Conservation (phyloP, 2,888 invertebrate species). For the Prenolepis imparis region DNA sequence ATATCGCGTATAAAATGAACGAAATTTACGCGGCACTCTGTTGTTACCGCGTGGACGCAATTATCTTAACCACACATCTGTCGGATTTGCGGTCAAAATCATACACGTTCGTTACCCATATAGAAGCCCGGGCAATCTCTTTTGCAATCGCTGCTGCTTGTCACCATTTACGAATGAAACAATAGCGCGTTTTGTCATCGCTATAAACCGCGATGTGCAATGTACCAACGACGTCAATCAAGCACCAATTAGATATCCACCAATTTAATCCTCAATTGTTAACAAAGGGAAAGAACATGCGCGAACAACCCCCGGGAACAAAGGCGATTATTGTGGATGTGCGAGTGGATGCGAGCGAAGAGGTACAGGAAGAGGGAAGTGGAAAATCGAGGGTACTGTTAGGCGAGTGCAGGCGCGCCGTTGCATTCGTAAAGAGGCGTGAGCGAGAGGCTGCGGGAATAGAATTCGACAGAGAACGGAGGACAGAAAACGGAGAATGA, state of each 20-base stretch:
- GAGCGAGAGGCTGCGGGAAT: slow-evolving; percentile 37
- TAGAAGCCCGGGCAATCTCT: slow-evolving; percentile 2
- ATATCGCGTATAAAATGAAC: background rate
- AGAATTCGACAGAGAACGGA: slow-evolving; percentile 17
- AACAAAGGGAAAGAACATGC: slow-evolving; percentile 11
- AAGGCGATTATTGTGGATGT: slow-evolving; percentile 24
- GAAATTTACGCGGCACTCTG: slow-evolving; percentile 1
- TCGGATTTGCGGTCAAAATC: slow-evolving; percentile 12
- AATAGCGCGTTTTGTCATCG: slow-evolving; percentile 20
- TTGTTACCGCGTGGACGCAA: background rate
- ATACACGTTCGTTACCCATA: background rate
- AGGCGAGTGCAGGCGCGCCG: slow-evolving; percentile 60
- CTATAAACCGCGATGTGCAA: slow-evolving; percentile 9
- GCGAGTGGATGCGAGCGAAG: background rate
- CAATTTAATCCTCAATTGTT: slow-evolving; percentile 39
- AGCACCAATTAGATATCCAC: slow-evolving; percentile 39
- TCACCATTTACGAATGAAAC: slow-evolving; percentile 20
- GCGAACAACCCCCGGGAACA: slow-evolving; percentile 16
- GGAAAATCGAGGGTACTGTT: slow-evolving; percentile 69
- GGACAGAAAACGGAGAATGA: slow-evolving; percentile 5
- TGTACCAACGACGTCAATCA: slow-evolving; percentile 20
- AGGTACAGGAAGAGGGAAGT: no score
- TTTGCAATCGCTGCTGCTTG: slow-evolving; percentile 15
- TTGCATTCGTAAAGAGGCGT: slow-evolving; percentile 70
- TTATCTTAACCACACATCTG: slow-evolving; percentile 1